Percentiles rank a stretch among this genome's conserved stretches.
Conservation (phyloP, 2,888 invertebrate genomes). For the Dicranocentrus wangi region DNA sequence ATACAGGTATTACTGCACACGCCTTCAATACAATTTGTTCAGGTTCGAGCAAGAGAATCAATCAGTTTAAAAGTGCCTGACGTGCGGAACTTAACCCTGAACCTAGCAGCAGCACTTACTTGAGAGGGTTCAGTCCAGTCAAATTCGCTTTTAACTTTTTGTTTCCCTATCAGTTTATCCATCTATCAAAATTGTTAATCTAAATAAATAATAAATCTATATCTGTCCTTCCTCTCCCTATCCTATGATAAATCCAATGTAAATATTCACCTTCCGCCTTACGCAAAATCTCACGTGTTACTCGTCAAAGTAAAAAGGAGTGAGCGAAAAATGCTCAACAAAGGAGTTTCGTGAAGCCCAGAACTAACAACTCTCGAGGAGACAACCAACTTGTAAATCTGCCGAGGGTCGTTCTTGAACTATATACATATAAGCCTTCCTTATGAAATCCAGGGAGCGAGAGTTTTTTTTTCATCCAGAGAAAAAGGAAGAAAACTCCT, state of each 20-base stretch:
- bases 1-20: no score
- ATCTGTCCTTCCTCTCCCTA: not conserved
- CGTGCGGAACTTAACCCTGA: not conserved
- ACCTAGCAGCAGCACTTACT: no score
- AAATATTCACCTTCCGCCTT: not conserved
- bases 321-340: not conserved
- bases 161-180: slow-evolving; percentile 12
- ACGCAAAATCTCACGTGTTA: not conserved
- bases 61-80: slow-evolving; percentile 40
- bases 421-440: slow-evolving; percentile 25
- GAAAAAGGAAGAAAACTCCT: slow-evolving; percentile 25
- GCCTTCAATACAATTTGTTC: no score
- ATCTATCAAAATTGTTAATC: slow-evolving; percentile 49
- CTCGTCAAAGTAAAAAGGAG: not conserved
- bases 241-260: not conserved
- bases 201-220: slow-evolving; percentile 31
- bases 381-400: not conserved
- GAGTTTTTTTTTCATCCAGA: slow-evolving; percentile 27
- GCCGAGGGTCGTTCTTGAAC: not conserved
- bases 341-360: no score
- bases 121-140: slow-evolving; percentile 2
- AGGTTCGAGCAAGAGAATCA: no score
- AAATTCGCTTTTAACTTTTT: not conserved
- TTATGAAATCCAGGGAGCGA: slow-evolving; percentile 3
- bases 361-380: slow-evolving; percentile 4